Conservation (phyloP, 2,113 vertebrate species). For the Cacatua alba region DNA sequence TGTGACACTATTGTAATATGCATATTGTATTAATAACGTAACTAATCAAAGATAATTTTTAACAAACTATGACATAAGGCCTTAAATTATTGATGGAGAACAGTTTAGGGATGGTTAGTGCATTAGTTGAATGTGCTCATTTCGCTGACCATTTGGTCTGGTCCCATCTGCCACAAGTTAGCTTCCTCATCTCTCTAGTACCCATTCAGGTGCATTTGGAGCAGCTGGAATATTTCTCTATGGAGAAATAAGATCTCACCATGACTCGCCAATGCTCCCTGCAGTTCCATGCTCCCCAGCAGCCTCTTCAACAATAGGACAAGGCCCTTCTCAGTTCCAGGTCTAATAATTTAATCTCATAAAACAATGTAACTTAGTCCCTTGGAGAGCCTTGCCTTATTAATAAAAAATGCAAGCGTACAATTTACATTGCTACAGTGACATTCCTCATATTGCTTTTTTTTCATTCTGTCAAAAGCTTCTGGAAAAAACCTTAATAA, state of each 20-base stretch:
- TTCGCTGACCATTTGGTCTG: conserved; percentile 72
- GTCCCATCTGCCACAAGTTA: conserved; percentile 70
- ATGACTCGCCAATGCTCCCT: conserved; percentile 59
- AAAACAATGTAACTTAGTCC: conserved; percentile 68
- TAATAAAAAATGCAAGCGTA: conserved; percentile 63
- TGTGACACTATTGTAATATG: conserved; percentile 48
- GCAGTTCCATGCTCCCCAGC: conserved; percentile 68
- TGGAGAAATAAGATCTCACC: conserved; percentile 67
- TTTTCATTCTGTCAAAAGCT: conserved; percentile 40
- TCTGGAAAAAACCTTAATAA: neutral
- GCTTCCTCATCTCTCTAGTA: conserved; percentile 54
- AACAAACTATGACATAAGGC: conserved; percentile 51
- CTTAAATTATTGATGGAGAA: conserved; percentile 70
- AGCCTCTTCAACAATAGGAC: conserved; percentile 72
- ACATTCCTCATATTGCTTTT: conserved; percentile 41
- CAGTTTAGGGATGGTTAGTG: conserved; percentile 67
- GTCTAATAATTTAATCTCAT: conserved; percentile 71
- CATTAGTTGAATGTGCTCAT: conserved; percentile 62
- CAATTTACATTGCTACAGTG: conserved; percentile 7
- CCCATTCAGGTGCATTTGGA: conserved; percentile 68
- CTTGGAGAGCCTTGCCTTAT: conserved; percentile 56
- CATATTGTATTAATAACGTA: conserved; percentile 69
- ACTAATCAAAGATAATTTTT: conserved; percentile 69
- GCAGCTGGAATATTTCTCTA: conserved; percentile 73
- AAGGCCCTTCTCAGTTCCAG: conserved; percentile 64